These are phyloP conservation scores for Notolabrus celidotus DNA, from an alignment of 2,797 vertebrate genomes.

Conservation along the genomic window DNA sequence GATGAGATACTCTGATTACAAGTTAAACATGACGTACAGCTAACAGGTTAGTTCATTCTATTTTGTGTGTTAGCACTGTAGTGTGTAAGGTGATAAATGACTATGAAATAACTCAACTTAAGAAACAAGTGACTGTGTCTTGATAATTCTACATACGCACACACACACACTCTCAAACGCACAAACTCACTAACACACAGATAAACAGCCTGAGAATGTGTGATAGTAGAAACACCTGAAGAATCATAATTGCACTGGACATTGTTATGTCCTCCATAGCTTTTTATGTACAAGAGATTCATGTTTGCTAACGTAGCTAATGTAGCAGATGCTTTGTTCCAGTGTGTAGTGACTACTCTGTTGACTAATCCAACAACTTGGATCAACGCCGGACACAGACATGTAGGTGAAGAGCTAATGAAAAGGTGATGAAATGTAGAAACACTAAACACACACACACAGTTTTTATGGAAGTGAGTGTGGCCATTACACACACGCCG, in stretches of 20 bases:
- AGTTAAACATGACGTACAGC: slow-evolving; percentile 32
- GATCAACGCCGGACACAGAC: slow-evolving; percentile 55
- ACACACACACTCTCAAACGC: slow-evolving; percentile 12
- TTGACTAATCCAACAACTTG: slow-evolving; percentile 62
- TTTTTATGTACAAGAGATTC: slow-evolving; percentile 52
- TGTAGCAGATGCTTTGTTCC: slow-evolving; percentile 69
- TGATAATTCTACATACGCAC: slow-evolving; percentile 22
- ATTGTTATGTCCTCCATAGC: slow-evolving; percentile 37
- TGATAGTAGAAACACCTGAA: slow-evolving; percentile 69
- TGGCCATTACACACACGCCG: slow-evolving; percentile 21
- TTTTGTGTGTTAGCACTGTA: slow-evolving; percentile 50
- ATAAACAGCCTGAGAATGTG: slow-evolving; percentile 67
- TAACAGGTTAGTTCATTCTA: slow-evolving; percentile 13
- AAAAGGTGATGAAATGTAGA: slow-evolving; percentile 34
- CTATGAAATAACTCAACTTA: slow-evolving; percentile 34
- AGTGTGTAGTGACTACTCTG: slow-evolving; percentile 82
- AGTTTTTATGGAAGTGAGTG: slow-evolving; percentile 16
- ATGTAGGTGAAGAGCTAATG: slow-evolving; percentile 21
- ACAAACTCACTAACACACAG: slow-evolving; percentile 10
- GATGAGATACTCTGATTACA: slow-evolving; percentile 6
- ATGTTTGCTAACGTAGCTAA: slow-evolving; percentile 58
- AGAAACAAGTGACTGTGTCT: slow-evolving; percentile 50
- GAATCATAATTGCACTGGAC: slow-evolving; percentile 67
- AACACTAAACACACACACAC: slow-evolving; percentile 11
- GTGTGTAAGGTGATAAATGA: slow-evolving; percentile 44